phyloP scores from a whole-genome alignment of 1,140 invertebrate species.

The Paralvinella palmiformis region DNA sequence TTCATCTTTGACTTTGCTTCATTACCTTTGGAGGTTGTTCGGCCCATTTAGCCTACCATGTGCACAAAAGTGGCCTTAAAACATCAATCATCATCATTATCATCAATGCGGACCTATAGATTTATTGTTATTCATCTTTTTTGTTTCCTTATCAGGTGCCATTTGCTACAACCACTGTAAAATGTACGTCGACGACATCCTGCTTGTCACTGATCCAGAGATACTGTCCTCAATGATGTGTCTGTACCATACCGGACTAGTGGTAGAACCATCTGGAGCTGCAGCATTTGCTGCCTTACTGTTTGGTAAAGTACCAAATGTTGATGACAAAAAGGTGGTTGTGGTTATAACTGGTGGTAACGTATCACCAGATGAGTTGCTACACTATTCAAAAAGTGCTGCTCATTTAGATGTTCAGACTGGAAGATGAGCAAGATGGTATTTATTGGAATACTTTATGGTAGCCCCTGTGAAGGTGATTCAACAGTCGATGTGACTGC shows the following conservation, averaged over 20 bases:
- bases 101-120: too few species aligned
- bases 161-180: slow-evolving; percentile 34
- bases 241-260: slow-evolving; percentile 36
- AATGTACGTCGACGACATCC: slow-evolving; percentile 33
- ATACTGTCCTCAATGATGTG: slow-evolving; percentile 28
- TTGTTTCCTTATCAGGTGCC: slow-evolving; percentile 25
- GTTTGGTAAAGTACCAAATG: slow-evolving; percentile 30
- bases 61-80: too few species aligned
- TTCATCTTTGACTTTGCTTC: too few species aligned
- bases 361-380: slow-evolving; percentile 33
- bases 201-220: slow-evolving; percentile 40
- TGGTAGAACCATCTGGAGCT: slow-evolving; percentile 42
- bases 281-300: slow-evolving; percentile 40
- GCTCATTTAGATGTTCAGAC: too few species aligned
- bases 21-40: too few species aligned
- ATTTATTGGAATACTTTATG: too few species aligned
- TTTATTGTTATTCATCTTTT: not conserved
- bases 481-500: too few species aligned
- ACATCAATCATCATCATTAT: too few species aligned
- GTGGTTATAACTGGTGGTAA: slow-evolving; percentile 40
- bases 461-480: too few species aligned
- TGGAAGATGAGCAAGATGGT: too few species aligned
- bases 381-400: too few species aligned
- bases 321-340: slow-evolving; percentile 35
- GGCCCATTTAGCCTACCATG: too few species aligned